Evolutionary conservation across 2,797 vertebrate genomes (phyloP).

Genomic region (Pagetopsis macropterus): DNA sequence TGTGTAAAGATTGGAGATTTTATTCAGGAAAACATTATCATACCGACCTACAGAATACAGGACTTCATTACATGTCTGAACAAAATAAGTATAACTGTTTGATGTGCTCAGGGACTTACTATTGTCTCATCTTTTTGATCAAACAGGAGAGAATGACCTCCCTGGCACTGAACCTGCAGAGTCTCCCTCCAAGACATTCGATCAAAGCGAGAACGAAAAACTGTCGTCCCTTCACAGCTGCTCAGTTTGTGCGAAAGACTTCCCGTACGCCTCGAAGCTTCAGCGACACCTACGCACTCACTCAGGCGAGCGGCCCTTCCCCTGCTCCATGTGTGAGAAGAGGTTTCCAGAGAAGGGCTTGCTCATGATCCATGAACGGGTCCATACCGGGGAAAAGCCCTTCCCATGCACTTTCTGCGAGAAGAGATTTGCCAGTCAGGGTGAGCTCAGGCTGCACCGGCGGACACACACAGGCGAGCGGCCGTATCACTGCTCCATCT

Average conservation of each 20-base stretch:
- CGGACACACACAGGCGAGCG: constrained; percentile 79
- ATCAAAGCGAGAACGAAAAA: constrained; percentile 68
- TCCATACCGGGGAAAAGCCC: constrained; percentile 80
- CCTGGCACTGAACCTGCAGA: constrained; percentile 27
- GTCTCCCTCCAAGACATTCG: constrained; percentile 41
- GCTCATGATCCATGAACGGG: constrained; percentile 79
- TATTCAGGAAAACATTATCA: not conserved
- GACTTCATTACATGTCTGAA: not conserved
- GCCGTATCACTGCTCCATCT: constrained; percentile 79
- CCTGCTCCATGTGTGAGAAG: constrained; percentile 80
- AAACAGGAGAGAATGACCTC: constrained; percentile 52
- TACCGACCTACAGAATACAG: not conserved
- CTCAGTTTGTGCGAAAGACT: constrained; percentile 79
- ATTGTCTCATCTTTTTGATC: too few species aligned
- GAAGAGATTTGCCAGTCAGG: constrained; percentile 80
- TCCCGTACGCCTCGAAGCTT: constrained; percentile 79
- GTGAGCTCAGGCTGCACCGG: constrained; percentile 77
- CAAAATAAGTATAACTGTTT: not conserved
- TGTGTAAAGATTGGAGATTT: too few species aligned
- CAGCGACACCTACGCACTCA: constrained; percentile 80
- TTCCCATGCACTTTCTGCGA: constrained; percentile 80
- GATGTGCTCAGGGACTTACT: not conserved
- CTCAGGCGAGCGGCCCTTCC: constrained; percentile 80
- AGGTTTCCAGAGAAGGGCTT: constrained; percentile 80
- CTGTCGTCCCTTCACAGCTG: constrained; percentile 65